A percentile compares a stretch with the other conserved stretches of the same genome.
These are phyloP conservation scores for Uropsilus gracilis DNA, from an alignment of 2,113 vertebrate species.

Conservation along the genomic window DNA sequence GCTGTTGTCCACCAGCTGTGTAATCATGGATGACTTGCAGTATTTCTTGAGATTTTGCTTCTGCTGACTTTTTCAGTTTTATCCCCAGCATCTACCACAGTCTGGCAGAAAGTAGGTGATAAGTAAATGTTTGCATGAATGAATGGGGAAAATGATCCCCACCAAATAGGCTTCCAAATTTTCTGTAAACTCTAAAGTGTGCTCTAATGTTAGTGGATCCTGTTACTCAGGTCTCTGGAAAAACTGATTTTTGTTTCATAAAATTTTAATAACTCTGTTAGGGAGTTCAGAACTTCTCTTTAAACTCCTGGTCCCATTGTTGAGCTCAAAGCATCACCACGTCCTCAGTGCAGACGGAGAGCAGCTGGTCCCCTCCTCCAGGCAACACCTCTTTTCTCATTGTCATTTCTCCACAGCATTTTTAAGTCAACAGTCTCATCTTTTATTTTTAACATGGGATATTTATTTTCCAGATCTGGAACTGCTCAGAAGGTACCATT, in stretches of 20 bases:
- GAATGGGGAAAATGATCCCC: slow-evolving; percentile 34
- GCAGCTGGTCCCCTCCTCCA: slow-evolving; percentile 34
- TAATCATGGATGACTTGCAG: not conserved
- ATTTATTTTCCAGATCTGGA: slow-evolving; percentile 37
- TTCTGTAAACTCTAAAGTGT: slow-evolving; percentile 18
- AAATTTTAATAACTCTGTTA: not conserved
- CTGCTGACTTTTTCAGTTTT: slow-evolving; percentile 33
- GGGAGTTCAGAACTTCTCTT: not conserved
- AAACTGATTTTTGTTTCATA: slow-evolving; percentile 12
- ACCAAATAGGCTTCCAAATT: slow-evolving; percentile 19
- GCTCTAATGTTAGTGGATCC: slow-evolving; percentile 28
- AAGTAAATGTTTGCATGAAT: slow-evolving; percentile 25
- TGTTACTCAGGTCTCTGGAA: not conserved
- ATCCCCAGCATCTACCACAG: not conserved
- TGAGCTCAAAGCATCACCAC: not conserved
- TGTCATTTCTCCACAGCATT: slow-evolving; percentile 38
- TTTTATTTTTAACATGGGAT: slow-evolving; percentile 56
- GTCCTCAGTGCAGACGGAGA: not conserved
- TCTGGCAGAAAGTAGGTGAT: slow-evolving; percentile 3
- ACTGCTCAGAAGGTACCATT: slow-evolving; percentile 27
- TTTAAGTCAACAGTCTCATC: slow-evolving; percentile 33
- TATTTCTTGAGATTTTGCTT: slow-evolving; percentile 15
- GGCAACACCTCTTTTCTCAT: slow-evolving; percentile 37
- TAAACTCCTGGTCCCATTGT: not conserved
- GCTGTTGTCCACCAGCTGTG: not conserved